Conservation (phyloP, 2,113 vertebrate genomes). For the Vombatus ursinus region DNA sequence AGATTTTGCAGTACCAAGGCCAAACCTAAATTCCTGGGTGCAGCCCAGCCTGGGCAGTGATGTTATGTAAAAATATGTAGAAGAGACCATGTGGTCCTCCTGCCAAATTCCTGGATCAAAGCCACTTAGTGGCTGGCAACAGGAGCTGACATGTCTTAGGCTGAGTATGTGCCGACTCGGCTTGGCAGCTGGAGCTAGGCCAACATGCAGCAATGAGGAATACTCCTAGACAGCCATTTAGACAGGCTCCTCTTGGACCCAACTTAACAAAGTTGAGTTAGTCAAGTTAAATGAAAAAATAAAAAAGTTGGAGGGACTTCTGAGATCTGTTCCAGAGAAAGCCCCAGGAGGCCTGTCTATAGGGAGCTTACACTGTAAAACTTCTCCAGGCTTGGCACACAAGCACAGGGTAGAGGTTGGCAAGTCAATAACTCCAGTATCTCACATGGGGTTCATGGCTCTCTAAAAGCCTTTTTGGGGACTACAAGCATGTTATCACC, state of each 20-base stretch:
- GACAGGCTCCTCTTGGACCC: not conserved
- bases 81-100: fast-evolving
- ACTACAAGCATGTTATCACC: slow-evolving; percentile 26
- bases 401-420: not conserved
- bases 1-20: slow-evolving; percentile 18
- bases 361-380: not conserved
- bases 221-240: not conserved
- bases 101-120: not conserved
- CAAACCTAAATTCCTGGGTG: not conserved
- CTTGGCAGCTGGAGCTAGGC: not conserved
- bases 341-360: not conserved
- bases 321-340: slow-evolving; percentile 17
- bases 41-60: not conserved
- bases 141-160: not conserved
- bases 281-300: not conserved
- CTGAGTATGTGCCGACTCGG: not conserved
- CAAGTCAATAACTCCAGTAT: not conserved
- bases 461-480: slow-evolving; percentile 34
- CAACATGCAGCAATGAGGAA: not conserved
- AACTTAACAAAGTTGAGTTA: not conserved
- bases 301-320: not conserved
- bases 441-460: not conserved
- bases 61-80: not conserved
- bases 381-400: slow-evolving; percentile 35
- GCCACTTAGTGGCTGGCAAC: not conserved